phyloP scores from a whole-genome alignment of 2,113 vertebrate species.

The Peromyscus maniculatus region DNA sequence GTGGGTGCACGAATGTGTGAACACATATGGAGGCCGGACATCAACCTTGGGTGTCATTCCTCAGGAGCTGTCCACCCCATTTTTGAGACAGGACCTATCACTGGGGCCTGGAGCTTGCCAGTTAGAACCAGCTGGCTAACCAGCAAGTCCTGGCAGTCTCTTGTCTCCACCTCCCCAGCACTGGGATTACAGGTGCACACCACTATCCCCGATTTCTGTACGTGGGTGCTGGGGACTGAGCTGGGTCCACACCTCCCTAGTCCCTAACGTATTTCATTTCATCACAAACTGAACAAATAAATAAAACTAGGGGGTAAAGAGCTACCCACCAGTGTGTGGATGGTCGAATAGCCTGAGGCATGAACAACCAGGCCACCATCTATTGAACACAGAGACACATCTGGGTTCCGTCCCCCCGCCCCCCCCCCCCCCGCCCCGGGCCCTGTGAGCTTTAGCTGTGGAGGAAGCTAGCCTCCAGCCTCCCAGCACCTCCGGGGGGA shows the following conservation, averaged over 20 bases:
- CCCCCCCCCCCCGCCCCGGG: accelerated
- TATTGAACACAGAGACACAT: background rate
- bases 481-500: background rate
- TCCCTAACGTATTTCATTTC: no score
- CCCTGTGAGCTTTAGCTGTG: background rate
- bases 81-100: background rate
- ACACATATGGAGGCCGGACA: background rate
- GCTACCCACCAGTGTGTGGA: accelerated
- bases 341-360: background rate
- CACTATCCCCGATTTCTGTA: background rate
- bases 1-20: no score
- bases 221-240: background rate
- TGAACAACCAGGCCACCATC: background rate
- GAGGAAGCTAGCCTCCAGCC: background rate
- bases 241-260: background rate
- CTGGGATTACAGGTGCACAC: background rate
- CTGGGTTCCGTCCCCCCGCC: no score
- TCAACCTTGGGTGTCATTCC: background rate
- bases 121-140: background rate
- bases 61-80: background rate
- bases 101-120: background rate
- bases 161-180: background rate
- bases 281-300: background rate
- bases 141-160: background rate
- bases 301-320: accelerated